Evolutionary conservation across 1,140 invertebrate species (phyloP).

Genomic region (Drosophila kurseongensis): DNA sequence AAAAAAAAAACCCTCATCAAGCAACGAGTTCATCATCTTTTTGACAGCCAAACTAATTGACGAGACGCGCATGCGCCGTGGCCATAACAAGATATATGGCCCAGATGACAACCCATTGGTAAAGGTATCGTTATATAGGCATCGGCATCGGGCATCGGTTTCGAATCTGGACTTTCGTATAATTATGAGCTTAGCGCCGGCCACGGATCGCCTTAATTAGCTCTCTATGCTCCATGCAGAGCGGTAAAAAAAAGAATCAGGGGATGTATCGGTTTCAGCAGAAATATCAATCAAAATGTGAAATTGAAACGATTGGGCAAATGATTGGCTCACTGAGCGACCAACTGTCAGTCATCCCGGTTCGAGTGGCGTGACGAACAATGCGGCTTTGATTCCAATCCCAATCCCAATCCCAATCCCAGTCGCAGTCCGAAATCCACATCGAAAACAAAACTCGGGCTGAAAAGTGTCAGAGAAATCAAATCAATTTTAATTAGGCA

Average conservation of each 20-base stretch:
- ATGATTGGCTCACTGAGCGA: constrained; percentile 55
- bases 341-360: constrained; percentile 37
- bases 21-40: constrained; percentile 84
- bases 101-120: constrained; percentile 71
- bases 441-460: constrained; percentile 27
- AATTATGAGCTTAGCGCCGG: constrained; percentile 84
- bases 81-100: constrained; percentile 78
- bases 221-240: constrained; percentile 51
- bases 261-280: constrained; percentile 73
- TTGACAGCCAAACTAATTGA: constrained; percentile 84
- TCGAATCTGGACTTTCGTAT: constrained; percentile 56
- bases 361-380: constrained; percentile 73
- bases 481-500: constrained; percentile 83
- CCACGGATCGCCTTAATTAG: constrained; percentile 69
- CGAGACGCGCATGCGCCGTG: constrained; percentile 78
- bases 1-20: constrained; percentile 81
- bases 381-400: constrained; percentile 73
- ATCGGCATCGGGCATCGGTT: constrained; percentile 33
- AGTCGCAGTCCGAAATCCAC: background rate
- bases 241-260: constrained; percentile 7
- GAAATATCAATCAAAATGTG: constrained; percentile 82
- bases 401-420: background rate
- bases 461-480: constrained; percentile 81
- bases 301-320: constrained; percentile 80
- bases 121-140: constrained; percentile 13